Percentiles rank a stretch among this genome's conserved stretches.
These are phyloP conservation scores for Oryzias melastigma DNA, from an alignment of 2,113 vertebrate species.

Conservation along the genomic window DNA sequence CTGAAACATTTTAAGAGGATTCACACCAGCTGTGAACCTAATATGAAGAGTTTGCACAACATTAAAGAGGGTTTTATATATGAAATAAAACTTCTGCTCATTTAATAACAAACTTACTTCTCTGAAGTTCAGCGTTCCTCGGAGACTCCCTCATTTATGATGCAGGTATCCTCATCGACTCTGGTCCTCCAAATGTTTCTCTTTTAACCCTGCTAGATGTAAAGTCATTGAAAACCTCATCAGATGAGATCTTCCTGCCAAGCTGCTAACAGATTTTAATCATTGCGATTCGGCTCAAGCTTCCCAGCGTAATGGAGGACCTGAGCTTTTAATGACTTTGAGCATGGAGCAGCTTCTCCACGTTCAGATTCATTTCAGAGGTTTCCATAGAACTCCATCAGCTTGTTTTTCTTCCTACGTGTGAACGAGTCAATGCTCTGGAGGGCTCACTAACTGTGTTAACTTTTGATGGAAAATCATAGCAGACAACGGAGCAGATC, in stretches of 20 bases:
- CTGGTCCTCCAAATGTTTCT: background rate
- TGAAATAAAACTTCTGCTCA: too few relatives aligned
- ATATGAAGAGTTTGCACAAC: too few relatives aligned
- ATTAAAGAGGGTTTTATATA: too few relatives aligned
- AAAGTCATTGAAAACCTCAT: background rate
- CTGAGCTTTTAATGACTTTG: background rate
- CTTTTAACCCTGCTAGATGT: background rate
- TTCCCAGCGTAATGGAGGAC: background rate
- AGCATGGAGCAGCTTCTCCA: conserved; percentile 1
- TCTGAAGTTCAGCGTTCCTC: too few relatives aligned
- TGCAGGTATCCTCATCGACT: background rate
- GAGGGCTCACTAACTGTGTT: background rate
- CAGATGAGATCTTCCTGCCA: background rate
- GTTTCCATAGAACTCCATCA: conserved; percentile 1
- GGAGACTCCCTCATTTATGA: too few relatives aligned
- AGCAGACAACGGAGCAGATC: background rate
- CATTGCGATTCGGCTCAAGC: background rate
- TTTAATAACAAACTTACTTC: too few relatives aligned
- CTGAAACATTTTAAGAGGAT: too few relatives aligned
- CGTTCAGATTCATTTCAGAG: background rate
- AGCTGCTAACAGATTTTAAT: background rate
- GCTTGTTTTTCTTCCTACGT: background rate
- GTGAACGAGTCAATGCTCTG: background rate
- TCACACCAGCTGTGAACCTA: too few relatives aligned
- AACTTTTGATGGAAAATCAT: background rate